Evolutionary conservation across 2,797 vertebrate genomes (phyloP).

Genomic region (Cetoscarus ocellatus): DNA sequence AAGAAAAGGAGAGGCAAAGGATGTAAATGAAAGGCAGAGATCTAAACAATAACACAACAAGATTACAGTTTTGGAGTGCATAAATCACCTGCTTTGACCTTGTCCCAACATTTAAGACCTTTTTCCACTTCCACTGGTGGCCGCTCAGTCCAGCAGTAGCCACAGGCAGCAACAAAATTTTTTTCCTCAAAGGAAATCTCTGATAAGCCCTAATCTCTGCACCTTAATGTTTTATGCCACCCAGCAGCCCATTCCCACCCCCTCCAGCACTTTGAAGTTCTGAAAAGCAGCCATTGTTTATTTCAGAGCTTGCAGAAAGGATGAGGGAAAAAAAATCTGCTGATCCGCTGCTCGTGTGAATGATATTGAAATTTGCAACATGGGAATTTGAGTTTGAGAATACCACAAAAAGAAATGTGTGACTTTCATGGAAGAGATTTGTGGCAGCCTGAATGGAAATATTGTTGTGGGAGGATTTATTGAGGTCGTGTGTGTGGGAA

Average conservation of each 20-base stretch:
- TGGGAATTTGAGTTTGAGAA: constrained; percentile 60
- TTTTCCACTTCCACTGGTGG: constrained; percentile 16
- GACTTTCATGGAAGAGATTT: constrained; percentile 55
- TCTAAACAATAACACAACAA: constrained; percentile 24
- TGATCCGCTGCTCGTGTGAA: constrained; percentile 53
- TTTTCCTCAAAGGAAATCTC: constrained; percentile 62
- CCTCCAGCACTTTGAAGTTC: constrained; percentile 64
- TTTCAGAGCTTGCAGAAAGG: constrained; percentile 20
- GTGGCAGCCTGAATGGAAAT: constrained; percentile 60
- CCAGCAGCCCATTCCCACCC: constrained; percentile 34
- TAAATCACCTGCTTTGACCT: constrained; percentile 67
- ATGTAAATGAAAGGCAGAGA: constrained; percentile 36
- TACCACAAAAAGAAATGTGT: constrained; percentile 44
- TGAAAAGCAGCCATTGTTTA: constrained; percentile 71
- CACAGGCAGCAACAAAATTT: constrained; percentile 16
- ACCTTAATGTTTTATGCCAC: constrained; percentile 71
- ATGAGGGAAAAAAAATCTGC: constrained; percentile 26
- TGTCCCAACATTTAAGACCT: constrained; percentile 34
- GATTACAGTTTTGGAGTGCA: constrained; percentile 44
- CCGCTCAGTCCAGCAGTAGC: constrained; percentile 38
- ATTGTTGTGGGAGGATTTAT: constrained; percentile 63
- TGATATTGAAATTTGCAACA: constrained; percentile 57
- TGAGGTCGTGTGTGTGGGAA: constrained; percentile 53
- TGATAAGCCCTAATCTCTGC: constrained; percentile 74
- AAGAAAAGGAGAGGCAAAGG: constrained; percentile 20